These are phyloP conservation scores for Leucophenga varia DNA, from an alignment of 1,140 invertebrate genomes.

Conservation along the genomic window DNA sequence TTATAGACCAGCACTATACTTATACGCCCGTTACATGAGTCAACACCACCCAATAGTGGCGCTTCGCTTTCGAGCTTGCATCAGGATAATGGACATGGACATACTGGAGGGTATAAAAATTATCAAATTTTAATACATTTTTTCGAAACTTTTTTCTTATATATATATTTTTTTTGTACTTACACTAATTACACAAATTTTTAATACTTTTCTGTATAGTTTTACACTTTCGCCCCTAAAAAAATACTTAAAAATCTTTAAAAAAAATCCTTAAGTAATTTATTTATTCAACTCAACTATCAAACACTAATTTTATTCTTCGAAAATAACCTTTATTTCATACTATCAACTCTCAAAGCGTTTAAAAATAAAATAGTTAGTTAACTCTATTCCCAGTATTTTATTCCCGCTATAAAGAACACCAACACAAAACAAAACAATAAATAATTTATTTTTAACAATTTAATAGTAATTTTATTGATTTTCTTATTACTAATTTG, in stretches of 20 bases:
- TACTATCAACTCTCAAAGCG: too few relatives aligned
- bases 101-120: constrained; percentile 31
- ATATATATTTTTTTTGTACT: not conserved
- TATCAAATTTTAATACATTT: not conserved
- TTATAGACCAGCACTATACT: constrained; percentile 52
- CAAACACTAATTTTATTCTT: constrained; percentile 10
- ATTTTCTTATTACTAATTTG: not conserved
- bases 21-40: constrained; percentile 50
- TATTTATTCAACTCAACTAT: not conserved
- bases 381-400: too few relatives aligned
- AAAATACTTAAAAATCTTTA: not conserved
- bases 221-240: too few relatives aligned
- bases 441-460: too few relatives aligned
- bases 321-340: too few relatives aligned
- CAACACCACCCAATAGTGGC: constrained; percentile 42
- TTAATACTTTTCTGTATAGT: not conserved
- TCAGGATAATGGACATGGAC: constrained; percentile 35
- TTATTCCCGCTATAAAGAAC: too few relatives aligned
- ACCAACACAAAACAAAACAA: too few relatives aligned
- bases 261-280: constrained; percentile 2
- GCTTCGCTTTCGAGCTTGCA: constrained; percentile 45
- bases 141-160: not conserved
- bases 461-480: not conserved
- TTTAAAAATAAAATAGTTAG: too few relatives aligned
- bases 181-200: not conserved